Percentiles rank a stretch among this genome's conserved stretches.
Conservation (phyloP, 2,888 invertebrate genomes). For the Cryptus viduatorius region DNA sequence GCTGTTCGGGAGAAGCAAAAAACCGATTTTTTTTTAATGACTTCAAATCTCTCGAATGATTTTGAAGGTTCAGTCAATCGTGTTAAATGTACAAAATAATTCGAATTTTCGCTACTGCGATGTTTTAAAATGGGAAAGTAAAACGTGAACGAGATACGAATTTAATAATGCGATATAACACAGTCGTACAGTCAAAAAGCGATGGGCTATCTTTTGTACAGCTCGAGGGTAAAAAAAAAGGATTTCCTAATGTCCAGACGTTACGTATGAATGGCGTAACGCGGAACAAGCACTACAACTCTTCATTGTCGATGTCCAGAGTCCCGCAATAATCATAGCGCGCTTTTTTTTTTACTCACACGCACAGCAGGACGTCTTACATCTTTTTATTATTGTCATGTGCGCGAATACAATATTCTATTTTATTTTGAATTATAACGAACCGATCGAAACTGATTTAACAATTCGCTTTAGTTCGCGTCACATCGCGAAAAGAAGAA, state of each 20-base stretch:
- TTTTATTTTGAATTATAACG: neutral
- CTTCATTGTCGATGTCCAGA: slow-evolving; percentile 38
- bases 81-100: neutral
- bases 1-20: neutral
- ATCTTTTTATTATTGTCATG: slow-evolving; percentile 31
- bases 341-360: slow-evolving; percentile 1
- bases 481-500: neutral
- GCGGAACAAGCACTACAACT: slow-evolving; percentile 39
- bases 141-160: neutral
- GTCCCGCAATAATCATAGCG: slow-evolving; percentile 44
- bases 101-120: too few species aligned
- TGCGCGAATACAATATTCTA: slow-evolving; percentile 5
- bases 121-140: neutral
- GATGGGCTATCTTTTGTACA: neutral
- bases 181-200: neutral
- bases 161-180: neutral
- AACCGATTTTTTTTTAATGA: neutral
- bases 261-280: slow-evolving; percentile 69
- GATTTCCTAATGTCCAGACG: slow-evolving; percentile 58
- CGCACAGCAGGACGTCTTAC: neutral
- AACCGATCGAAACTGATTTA: neutral
- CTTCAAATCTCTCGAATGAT: neutral
- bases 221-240: slow-evolving; percentile 26
- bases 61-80: neutral
- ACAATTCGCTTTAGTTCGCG: neutral